These are phyloP conservation scores for Agapetus fuscipes DNA, from an alignment of 2,888 invertebrate species.

Conservation along the genomic window DNA sequence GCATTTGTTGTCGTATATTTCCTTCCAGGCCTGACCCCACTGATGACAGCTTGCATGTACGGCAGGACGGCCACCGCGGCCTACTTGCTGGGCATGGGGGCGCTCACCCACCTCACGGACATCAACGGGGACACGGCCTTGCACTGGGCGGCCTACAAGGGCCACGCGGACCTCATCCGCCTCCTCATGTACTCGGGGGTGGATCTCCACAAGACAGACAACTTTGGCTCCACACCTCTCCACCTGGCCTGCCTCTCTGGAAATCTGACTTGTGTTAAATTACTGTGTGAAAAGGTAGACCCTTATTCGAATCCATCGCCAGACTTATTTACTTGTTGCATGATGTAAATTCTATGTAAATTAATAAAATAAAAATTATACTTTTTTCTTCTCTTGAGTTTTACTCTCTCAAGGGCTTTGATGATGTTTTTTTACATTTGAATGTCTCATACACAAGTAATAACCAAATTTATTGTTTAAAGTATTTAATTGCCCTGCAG, in stretches of 20 bases:
- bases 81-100: constrained; percentile 83
- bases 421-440: no score
- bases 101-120: constrained; percentile 75
- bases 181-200: constrained; percentile 86
- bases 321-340: no score
- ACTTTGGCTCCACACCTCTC: constrained; percentile 85
- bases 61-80: constrained; percentile 85
- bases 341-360: no score
- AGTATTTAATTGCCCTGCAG: no score
- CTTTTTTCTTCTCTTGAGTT: no score
- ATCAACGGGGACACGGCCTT: constrained; percentile 89
- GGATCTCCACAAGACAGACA: constrained; percentile 80
- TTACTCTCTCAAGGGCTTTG: no score
- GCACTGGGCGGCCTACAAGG: constrained; percentile 93
- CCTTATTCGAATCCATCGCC: no score
- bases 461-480: no score
- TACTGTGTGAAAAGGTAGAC: constrained; percentile 80
- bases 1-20: no score
- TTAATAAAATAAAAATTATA: no score
- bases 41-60: constrained; percentile 91
- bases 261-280: constrained; percentile 74
- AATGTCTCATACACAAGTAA: no score
- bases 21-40: constrained; percentile 60
- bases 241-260: constrained; percentile 86
- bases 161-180: constrained; percentile 78